Base-by-base conservation (phyloP, 1,140 invertebrate species). In the Drosophila tropicalis region DNA sequence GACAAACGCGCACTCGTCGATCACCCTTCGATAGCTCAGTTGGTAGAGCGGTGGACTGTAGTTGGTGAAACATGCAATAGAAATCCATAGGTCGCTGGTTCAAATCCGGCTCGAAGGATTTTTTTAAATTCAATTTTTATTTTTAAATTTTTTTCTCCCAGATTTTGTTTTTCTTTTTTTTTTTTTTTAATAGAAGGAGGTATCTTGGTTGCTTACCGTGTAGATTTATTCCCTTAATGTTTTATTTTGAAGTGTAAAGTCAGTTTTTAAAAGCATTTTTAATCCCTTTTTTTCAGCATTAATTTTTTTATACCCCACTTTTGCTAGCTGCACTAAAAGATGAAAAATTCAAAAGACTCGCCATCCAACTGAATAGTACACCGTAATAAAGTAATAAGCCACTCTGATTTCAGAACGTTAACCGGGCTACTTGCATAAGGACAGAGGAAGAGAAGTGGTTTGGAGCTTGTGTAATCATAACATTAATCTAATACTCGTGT, bases 11-110 rank as follows among this genome's bases (percentile, higher is more conserved):
- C 32, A 2, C 15, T 0, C 1, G 7, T 2, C 2, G 34, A 10
- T 19, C 56, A 58, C 87, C 95, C 95, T 95, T 95, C 95, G 95
- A 95, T 96, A 96, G 95, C 95, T 96, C 95, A 96, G 95, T 96
- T 96, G 95, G 95, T 96, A 96, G 95, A 96, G 95, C 95, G 95
- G 95, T 96, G 95, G 95, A 96, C 95, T 95, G 96, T 96, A 96
- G 95, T 55, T 13, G 57, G 56, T 6, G 10, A 13, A 39, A 58
- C 5, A 34, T 57, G 55, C 56, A 39, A 36, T 74, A 82, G 93
- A 92, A 22, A 95, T 95, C 94, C 94, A 94, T 94, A 94, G 94
- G 94, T 95, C 94, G 94, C 94, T 94, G 94, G 94, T 94, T 94
- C 94, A 94, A 94, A 94, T 94, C 94, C 94, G 94, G 94, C 93